A percentile compares a stretch with the other conserved stretches of the same genome.
Conservation (phyloP, 2,797 vertebrate species). For the Hemibagrus guttatus region DNA sequence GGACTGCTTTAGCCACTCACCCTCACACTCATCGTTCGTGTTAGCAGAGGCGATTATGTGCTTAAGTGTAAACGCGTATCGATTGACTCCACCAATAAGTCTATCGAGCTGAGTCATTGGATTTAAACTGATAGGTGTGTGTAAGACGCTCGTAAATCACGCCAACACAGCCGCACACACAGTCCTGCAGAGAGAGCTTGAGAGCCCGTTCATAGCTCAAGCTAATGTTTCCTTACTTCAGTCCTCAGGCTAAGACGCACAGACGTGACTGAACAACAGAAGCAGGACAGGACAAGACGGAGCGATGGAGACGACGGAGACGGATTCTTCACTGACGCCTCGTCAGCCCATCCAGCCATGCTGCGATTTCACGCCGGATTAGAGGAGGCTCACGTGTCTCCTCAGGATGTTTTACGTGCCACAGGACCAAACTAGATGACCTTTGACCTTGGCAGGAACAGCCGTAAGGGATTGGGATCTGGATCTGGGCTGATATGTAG, state of each 20-base stretch:
- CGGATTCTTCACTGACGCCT: conserved; percentile 25
- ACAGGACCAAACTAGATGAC: conserved; percentile 12
- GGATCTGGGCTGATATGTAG: conserved; percentile 17
- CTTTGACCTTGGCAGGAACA: conserved; percentile 18
- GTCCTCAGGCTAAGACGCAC: conserved; percentile 4
- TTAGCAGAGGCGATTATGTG: conserved; percentile 38
- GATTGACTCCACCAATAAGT: conserved; percentile 35
- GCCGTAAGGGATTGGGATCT: conserved; percentile 4
- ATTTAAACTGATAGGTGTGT: conserved; percentile 11
- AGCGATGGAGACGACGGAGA: not conserved
- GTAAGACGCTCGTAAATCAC: conserved; percentile 17
- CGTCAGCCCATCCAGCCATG: not conserved
- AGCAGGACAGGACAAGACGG: conserved; percentile 28
- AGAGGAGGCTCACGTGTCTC: conserved; percentile 8
- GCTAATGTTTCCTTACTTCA: conserved; percentile 7
- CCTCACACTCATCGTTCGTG: conserved; percentile 13
- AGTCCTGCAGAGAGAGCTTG: not conserved
- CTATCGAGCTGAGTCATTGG: conserved; percentile 28
- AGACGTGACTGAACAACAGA: not conserved
- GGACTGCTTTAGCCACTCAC: not conserved
- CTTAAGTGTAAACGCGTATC: conserved; percentile 33
- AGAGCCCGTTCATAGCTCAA: not conserved
- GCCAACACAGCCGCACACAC: not conserved
- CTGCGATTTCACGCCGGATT: conserved; percentile 6
- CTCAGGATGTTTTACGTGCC: not conserved